phyloP scores from a whole-genome alignment of 2,888 invertebrate genomes.

The Brenthis ino region DNA sequence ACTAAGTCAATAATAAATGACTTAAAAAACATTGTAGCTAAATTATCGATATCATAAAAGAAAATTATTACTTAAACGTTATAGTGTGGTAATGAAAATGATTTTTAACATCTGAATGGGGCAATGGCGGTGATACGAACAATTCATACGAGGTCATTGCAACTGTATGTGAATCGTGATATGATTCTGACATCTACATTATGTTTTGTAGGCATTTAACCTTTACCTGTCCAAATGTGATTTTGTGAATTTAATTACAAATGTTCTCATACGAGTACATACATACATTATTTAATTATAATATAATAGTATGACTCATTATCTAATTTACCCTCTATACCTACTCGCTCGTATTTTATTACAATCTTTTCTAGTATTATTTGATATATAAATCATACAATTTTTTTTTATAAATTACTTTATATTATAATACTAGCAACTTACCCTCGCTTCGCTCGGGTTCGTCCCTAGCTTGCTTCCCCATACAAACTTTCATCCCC shows the following conservation, averaged over 20 bases:
- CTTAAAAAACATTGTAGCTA: too few relatives aligned
- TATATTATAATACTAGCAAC: too few relatives aligned
- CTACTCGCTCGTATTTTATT: too few relatives aligned
- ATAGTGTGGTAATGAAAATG: too few relatives aligned
- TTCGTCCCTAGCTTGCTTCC: too few relatives aligned
- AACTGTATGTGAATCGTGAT: constrained; percentile 30
- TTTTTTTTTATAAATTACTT: too few relatives aligned
- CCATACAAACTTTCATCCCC: too few relatives aligned
- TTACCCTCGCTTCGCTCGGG: too few relatives aligned
- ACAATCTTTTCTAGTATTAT: too few relatives aligned
- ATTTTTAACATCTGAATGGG: constrained; percentile 15
- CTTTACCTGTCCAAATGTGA: constrained; percentile 21
- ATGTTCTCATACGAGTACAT: constrained; percentile 4
- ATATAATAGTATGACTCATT: constrained; percentile 7
- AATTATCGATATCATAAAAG: not conserved
- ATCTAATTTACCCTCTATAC: not conserved
- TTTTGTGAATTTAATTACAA: constrained; percentile 20
- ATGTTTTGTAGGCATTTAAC: constrained; percentile 8
- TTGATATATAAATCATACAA: too few relatives aligned
- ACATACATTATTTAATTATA: constrained; percentile 10
- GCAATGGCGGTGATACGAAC: constrained; percentile 27
- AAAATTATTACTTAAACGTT: not conserved
- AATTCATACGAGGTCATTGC: constrained; percentile 35
- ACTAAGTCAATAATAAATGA: too few relatives aligned
- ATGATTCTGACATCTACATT: constrained; percentile 17